These are phyloP conservation scores for Drosophila hydei DNA, from an alignment of 1,140 invertebrate genomes.

Conservation along the genomic window DNA sequence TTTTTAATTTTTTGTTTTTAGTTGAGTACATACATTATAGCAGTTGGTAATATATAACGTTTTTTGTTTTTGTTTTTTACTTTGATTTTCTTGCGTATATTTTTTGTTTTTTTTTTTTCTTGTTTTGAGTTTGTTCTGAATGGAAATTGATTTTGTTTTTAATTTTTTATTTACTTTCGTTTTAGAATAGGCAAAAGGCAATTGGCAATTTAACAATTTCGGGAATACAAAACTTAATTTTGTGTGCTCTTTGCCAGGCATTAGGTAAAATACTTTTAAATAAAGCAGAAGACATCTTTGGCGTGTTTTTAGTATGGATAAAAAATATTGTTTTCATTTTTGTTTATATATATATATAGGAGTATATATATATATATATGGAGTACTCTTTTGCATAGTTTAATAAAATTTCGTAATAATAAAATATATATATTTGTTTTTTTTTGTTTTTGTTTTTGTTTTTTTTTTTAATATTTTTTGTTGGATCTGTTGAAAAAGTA, in stretches of 20 bases:
- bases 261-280: slow-evolving; percentile 65
- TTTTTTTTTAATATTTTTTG: slow-evolving; percentile 22
- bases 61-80: slow-evolving; percentile 60
- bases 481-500: slow-evolving; percentile 11
- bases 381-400: slow-evolving; percentile 77
- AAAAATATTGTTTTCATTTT: slow-evolving; percentile 41
- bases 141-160: slow-evolving; percentile 47
- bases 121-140: slow-evolving; percentile 60
- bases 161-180: slow-evolving; percentile 5
- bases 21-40: slow-evolving; percentile 79
- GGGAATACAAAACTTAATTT: slow-evolving; percentile 13
- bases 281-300: slow-evolving; percentile 81
- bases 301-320: slow-evolving; percentile 74
- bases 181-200: slow-evolving; percentile 52
- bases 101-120: slow-evolving; percentile 33
- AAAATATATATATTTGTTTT: slow-evolving; percentile 70
- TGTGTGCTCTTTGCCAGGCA: slow-evolving; percentile 14
- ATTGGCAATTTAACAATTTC: slow-evolving; percentile 27
- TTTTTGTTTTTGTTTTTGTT: slow-evolving; percentile 38
- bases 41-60: slow-evolving; percentile 80
- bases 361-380: slow-evolving; percentile 65
- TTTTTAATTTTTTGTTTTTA: slow-evolving; percentile 40
- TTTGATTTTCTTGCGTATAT: slow-evolving; percentile 78
- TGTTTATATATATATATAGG: slow-evolving; percentile 43
- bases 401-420: slow-evolving; percentile 79